Evolutionary conservation across 2,113 vertebrate genomes (phyloP).

Genomic region (Fulica atra): DNA sequence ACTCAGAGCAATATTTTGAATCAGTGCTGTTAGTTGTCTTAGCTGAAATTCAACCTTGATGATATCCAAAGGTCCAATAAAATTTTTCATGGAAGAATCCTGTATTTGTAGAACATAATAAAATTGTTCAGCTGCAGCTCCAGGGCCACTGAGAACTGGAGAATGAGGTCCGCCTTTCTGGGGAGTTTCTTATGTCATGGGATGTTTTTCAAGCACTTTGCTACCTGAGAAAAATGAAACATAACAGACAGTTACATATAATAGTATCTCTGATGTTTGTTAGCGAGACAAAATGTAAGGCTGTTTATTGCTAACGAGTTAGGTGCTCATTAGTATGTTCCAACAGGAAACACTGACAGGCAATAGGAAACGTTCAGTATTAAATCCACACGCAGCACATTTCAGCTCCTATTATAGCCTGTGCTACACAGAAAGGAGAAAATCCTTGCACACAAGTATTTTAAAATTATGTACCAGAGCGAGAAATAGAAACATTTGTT

Average conservation of each 20-base stretch:
- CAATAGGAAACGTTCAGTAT: background rate
- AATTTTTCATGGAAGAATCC: constrained; percentile 48
- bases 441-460: background rate
- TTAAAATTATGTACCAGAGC: background rate
- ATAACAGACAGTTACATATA: constrained; percentile 44
- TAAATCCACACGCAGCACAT: background rate
- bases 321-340: constrained; percentile 33
- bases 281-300: constrained; percentile 45
- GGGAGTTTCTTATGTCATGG: constrained; percentile 2
- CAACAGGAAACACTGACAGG: background rate
- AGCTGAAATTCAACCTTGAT: constrained; percentile 37
- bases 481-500: background rate
- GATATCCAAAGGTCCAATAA: constrained; percentile 57
- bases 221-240: constrained; percentile 66
- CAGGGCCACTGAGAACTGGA: background rate
- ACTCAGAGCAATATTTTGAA: constrained; percentile 23
- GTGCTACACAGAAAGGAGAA: background rate
- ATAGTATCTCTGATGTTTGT: constrained; percentile 18
- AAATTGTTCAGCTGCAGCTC: constrained; percentile 41
- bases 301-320: constrained; percentile 49
- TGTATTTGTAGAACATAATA: background rate
- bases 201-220: constrained; percentile 37
- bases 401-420: background rate
- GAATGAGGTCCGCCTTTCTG: background rate
- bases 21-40: constrained; percentile 18